These are phyloP conservation scores for Alfaro cultratus DNA, from an alignment of 2,797 vertebrate genomes.

Conservation along the genomic window DNA sequence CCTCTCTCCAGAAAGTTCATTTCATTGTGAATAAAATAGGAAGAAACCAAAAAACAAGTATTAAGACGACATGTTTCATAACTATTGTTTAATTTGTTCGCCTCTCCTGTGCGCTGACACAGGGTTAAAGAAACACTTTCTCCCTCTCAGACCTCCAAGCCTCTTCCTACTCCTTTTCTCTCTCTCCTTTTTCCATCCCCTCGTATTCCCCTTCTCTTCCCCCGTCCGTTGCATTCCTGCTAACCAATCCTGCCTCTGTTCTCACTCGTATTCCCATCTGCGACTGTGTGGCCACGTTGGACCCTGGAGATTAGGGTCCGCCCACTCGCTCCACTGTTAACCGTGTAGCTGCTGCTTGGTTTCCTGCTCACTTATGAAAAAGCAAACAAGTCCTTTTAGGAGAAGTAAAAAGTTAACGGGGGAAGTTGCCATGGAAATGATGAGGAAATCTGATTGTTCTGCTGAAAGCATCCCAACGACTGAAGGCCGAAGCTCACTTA, in stretches of 20 bases:
- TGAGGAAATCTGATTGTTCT: conserved; percentile 40
- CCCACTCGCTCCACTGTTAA: conserved; percentile 60
- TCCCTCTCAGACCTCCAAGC: conserved; percentile 41
- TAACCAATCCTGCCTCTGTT: conserved; percentile 64
- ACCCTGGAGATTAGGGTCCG: conserved; percentile 56
- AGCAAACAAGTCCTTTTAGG: conserved; percentile 2
- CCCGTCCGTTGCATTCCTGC: conserved; percentile 65
- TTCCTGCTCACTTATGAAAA: neutral
- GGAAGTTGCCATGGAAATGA: conserved; percentile 53
- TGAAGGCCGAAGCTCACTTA: conserved; percentile 42
- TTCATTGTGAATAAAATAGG: neutral
- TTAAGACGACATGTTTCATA: neutral
- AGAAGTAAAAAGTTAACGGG: conserved; percentile 32
- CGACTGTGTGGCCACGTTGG: conserved; percentile 64
- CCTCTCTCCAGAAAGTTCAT: neutral
- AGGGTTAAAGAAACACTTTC: conserved; percentile 42
- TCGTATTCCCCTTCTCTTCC: conserved; percentile 34
- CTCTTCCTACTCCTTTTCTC: conserved; percentile 50
- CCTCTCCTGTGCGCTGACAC: conserved; percentile 5
- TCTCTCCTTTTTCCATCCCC: conserved; percentile 44
- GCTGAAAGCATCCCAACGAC: conserved; percentile 15
- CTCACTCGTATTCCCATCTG: conserved; percentile 48
- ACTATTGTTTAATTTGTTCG: neutral
- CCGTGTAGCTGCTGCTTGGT: conserved; percentile 52
- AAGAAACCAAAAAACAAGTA: conserved; percentile 1